Percentiles rank a stretch among this genome's conserved stretches.
These are phyloP conservation scores for Egretta garzetta DNA, from an alignment of 2,113 vertebrate genomes.

Conservation along the genomic window DNA sequence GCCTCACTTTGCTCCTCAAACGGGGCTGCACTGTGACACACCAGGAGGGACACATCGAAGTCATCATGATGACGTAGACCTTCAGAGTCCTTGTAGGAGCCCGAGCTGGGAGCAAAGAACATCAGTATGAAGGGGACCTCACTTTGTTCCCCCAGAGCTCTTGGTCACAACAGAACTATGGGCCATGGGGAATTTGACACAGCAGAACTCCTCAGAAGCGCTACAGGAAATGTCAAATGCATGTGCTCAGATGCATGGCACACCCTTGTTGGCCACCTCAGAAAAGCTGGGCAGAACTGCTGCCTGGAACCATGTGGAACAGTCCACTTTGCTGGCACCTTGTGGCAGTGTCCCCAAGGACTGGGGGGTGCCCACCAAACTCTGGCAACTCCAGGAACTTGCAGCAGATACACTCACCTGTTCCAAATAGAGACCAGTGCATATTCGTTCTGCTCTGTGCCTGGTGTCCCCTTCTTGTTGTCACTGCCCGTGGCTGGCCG, in stretches of 20 bases:
- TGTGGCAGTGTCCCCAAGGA: neutral
- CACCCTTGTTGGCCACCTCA: neutral
- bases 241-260: fast-evolving
- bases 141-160: neutral
- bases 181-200: neutral
- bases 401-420: conserved; percentile 77
- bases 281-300: neutral
- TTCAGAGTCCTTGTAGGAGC: conserved; percentile 93
- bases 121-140: neutral
- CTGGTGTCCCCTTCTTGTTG: conserved; percentile 80
- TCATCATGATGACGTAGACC: conserved; percentile 94
- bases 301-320: neutral
- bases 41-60: conserved; percentile 95
- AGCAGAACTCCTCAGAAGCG: neutral
- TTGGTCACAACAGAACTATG: neutral
- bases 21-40: conserved; percentile 90
- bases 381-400: neutral
- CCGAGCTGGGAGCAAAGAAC: conserved; percentile 79
- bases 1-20: conserved; percentile 97
- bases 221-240: neutral
- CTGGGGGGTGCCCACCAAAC: neutral
- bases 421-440: conserved; percentile 95
- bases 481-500: conserved; percentile 73
- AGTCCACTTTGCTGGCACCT: neutral
- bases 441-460: conserved; percentile 89